A percentile compares a stretch with the other conserved stretches of the same genome.
Conservation (phyloP, 2,113 vertebrate genomes). For the Melanostigma gelatinosum region DNA sequence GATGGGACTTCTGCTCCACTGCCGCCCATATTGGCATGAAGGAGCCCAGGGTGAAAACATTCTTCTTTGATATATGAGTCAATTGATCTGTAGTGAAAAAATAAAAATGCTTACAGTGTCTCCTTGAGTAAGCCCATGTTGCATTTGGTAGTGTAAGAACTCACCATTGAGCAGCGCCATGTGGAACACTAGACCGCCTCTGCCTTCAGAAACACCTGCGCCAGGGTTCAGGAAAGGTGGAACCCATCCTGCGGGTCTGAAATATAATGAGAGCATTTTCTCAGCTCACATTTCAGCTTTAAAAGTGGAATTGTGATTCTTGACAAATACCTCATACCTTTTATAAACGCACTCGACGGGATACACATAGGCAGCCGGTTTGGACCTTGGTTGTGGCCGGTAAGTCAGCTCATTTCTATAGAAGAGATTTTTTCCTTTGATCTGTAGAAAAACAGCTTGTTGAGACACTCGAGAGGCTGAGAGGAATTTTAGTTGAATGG, state of each 20-base stretch:
- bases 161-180: conserved; percentile 80
- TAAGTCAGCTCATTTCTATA: conserved; percentile 72
- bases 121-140: fast-evolving
- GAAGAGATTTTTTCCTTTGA: conserved; percentile 61
- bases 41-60: conserved; percentile 79
- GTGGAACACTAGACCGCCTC: conserved; percentile 74
- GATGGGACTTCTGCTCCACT: conserved; percentile 77
- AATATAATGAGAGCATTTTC: fast-evolving
- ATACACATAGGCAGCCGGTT: conserved; percentile 47
- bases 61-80: conserved; percentile 59
- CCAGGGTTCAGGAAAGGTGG: conserved; percentile 56
- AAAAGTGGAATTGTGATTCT: neutral
- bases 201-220: conserved; percentile 52
- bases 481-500: neutral
- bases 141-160: neutral
- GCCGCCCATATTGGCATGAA: conserved; percentile 82
- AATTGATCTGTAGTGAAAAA: conserved; percentile 69
- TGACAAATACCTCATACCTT: conserved; percentile 49
- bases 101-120: neutral
- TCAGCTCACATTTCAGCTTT: neutral
- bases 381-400: conserved; percentile 55
- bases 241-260: conserved; percentile 60
- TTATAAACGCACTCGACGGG: conserved; percentile 69
- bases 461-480: fast-evolving
- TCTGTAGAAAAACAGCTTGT: conserved; percentile 41